A percentile compares a stretch with the other conserved stretches of the same genome.
Evolutionary conservation across 1,140 invertebrate species (phyloP).

Genomic region (Macrocentrus cingulum): DNA sequence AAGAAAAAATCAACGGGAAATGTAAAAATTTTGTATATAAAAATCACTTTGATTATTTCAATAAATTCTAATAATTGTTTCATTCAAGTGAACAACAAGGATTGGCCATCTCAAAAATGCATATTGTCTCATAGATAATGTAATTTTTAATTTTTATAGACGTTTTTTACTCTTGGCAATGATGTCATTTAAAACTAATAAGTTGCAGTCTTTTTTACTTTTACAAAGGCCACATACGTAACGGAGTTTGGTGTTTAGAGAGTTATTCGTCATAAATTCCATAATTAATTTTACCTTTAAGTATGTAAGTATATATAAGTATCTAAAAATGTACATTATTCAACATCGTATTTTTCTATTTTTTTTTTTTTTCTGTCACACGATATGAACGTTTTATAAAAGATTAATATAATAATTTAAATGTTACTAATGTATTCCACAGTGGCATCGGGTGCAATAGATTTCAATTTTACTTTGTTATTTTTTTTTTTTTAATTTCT

Average conservation of each 20-base stretch:
- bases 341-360: conserved; percentile 4
- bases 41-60: no score
- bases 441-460: background rate
- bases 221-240: conserved; percentile 52
- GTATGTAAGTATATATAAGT: conserved; percentile 18
- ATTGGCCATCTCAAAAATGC: conserved; percentile 19
- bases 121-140: conserved; percentile 27
- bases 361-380: conserved; percentile 14
- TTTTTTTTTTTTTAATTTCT: conserved; percentile 1
- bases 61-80: no score
- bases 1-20: no score
- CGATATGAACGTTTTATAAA: conserved; percentile 10
- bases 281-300: conserved; percentile 10
- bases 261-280: background rate
- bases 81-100: conserved; percentile 1
- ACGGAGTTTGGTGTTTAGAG: background rate
- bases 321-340: conserved; percentile 28
- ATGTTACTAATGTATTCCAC: conserved; percentile 22
- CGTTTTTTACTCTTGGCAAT: conserved; percentile 34
- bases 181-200: conserved; percentile 41
- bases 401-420: conserved; percentile 27
- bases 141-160: conserved; percentile 16
- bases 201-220: conserved; percentile 50
- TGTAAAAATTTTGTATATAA: no score
- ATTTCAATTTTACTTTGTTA: conserved; percentile 8